Evolutionary conservation across 2,888 invertebrate genomes (phyloP).

Genomic region (Lithosia quadra): DNA sequence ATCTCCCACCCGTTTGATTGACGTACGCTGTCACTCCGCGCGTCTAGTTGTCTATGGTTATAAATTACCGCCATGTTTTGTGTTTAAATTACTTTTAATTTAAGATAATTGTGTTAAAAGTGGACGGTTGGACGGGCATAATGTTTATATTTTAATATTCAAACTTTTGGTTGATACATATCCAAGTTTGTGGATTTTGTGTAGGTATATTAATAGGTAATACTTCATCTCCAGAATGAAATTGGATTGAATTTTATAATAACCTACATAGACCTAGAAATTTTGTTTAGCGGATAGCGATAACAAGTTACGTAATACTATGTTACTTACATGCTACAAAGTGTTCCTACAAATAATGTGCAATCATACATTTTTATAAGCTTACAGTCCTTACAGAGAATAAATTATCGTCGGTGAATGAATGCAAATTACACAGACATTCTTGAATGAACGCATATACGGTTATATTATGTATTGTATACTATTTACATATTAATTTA

Average conservation of each 20-base stretch:
- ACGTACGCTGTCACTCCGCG: conserved; percentile 58
- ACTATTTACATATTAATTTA: conserved; percentile 18
- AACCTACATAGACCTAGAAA: no score
- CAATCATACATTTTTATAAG: conserved; percentile 40
- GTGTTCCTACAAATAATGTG: not conserved
- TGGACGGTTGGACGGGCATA: not conserved
- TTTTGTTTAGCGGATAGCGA: not conserved
- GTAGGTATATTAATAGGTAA: no score
- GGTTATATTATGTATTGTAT: conserved; percentile 18
- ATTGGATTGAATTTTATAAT: not conserved
- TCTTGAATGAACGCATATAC: conserved; percentile 39
- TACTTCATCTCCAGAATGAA: not conserved
- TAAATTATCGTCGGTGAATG: conserved; percentile 45
- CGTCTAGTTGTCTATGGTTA: conserved; percentile 45
- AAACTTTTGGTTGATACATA: not conserved
- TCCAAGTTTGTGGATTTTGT: no score
- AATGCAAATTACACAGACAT: conserved; percentile 45
- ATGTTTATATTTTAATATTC: not conserved
- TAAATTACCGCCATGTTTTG: conserved; percentile 47
- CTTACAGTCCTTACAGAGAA: conserved; percentile 27
- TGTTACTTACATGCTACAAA: not conserved
- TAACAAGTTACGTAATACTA: not conserved
- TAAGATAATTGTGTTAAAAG: not conserved
- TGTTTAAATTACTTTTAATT: conserved; percentile 34
- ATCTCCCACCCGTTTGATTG: conserved; percentile 56